Evolutionary conservation across 2,113 vertebrate species (phyloP).

Genomic region (Madoqua kirkii): DNA sequence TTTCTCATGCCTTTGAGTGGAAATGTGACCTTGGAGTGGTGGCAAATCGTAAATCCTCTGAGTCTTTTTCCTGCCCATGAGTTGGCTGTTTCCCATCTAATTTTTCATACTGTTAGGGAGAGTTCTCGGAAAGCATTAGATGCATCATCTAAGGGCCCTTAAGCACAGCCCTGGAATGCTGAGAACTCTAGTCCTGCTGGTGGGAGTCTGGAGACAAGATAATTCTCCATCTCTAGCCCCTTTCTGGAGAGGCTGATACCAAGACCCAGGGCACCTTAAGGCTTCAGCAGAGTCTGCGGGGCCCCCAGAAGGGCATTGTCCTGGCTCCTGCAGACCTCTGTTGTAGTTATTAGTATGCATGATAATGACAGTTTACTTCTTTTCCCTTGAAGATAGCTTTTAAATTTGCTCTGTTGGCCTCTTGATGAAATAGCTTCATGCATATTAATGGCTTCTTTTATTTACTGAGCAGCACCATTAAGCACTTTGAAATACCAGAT

Average conservation of each 20-base stretch:
- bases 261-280: slow-evolving; percentile 20
- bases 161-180: not conserved
- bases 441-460: slow-evolving; percentile 72
- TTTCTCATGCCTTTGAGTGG: slow-evolving; percentile 43
- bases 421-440: slow-evolving; percentile 73
- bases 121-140: slow-evolving; percentile 59
- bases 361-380: slow-evolving; percentile 65
- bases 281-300: not conserved
- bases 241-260: not conserved
- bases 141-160: not conserved
- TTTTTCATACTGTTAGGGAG: slow-evolving; percentile 44
- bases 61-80: not conserved
- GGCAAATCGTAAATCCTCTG: slow-evolving; percentile 41
- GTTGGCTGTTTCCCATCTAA: slow-evolving; percentile 38
- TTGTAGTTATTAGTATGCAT: slow-evolving; percentile 56
- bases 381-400: slow-evolving; percentile 73
- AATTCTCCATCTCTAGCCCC: not conserved
- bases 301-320: not conserved
- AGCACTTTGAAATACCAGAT: slow-evolving; percentile 70
- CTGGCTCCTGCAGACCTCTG: slow-evolving; percentile 39
- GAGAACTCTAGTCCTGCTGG: not conserved
- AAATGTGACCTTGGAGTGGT: slow-evolving; percentile 58
- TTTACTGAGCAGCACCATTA: slow-evolving; percentile 69
- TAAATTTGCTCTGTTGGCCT: slow-evolving; percentile 71
- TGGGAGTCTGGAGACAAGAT: not conserved